Base-by-base conservation (phyloP, 2,888 invertebrate species). In the Hydrotaea diabolus region DNA sequence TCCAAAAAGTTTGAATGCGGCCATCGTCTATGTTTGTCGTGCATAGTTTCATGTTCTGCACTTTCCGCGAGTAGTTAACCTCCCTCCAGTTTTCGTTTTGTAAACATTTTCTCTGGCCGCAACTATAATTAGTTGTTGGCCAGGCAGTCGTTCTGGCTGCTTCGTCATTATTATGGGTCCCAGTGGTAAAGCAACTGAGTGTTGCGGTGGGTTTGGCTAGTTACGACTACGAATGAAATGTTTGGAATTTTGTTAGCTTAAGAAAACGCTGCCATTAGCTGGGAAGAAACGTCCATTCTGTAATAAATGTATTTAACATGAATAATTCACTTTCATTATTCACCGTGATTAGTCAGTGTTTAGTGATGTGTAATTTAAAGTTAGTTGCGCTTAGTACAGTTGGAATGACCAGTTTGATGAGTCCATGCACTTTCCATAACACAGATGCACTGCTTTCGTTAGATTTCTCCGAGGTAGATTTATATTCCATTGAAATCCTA, bases 251-350 rank as follows among this genome's bases (percentile, higher is more conserved):
- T 36, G 23, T 36, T 59, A 26, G 15, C 23, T 59, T 26, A 59
- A 59, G 59, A 59, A 26, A 59, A 59, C 26, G 26, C n/a, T 26
- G 62, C 15, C 15, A n/a, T 62, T 36, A 62, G 62, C 31, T n/a
- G 9, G 49, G n/a, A 49, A n/a, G 31, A 39, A 23, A 62, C 31
- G 15, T 31, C 31, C 2, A 31, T 62, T 62, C 31, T 31, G 62
- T 36, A 62, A 31, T 26, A 26, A 36, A 62, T 62, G 15, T 59
- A 36, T 8, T 36, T n/a, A 59, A 17, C 59, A 59, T 59, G 62
- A 62, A 36, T n/a, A 62, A 62, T 62, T 36, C 62, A 62, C 62
- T 62, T 62, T 62, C 62, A 15, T 36, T 31, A 26, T 7, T 7
- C n/a, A 31, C 26, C 31, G 62, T 13, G 13, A 13, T 62, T 62